Conservation (phyloP, 2,113 vertebrate genomes). For the Cynopterus brachyotis region DNA sequence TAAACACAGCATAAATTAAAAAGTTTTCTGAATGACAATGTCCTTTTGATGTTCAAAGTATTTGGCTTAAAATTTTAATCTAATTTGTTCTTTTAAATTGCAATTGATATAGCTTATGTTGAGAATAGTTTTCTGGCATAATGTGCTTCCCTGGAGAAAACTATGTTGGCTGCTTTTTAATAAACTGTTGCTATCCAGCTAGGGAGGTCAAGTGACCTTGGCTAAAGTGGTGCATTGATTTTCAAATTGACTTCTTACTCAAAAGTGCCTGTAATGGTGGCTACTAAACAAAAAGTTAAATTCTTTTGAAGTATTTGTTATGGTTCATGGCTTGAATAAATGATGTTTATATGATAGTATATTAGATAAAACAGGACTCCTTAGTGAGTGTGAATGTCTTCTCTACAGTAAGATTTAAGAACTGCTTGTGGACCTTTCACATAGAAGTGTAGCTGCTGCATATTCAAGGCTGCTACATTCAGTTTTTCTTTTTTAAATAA, state of each 20-base stretch:
- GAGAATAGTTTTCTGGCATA: slow-evolving; percentile 30
- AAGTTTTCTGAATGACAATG: slow-evolving; percentile 27
- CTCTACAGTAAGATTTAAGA: neutral
- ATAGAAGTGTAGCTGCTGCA: neutral
- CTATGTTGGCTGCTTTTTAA: neutral
- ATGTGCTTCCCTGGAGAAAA: slow-evolving; percentile 4
- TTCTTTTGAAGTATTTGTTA: neutral
- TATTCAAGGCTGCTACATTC: neutral
- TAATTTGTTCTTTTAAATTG: slow-evolving; percentile 33
- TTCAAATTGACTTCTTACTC: neutral
- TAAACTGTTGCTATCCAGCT: neutral
- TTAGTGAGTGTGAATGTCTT: neutral
- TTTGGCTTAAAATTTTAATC: slow-evolving; percentile 26
- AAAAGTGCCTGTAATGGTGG: neutral
- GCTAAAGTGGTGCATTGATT: neutral
- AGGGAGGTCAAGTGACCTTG: neutral
- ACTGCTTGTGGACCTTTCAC: neutral
- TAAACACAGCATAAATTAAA: neutral
- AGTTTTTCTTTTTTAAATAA: neutral
- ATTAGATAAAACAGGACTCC: neutral
- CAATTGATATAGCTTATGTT: neutral
- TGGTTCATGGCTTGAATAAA: neutral
- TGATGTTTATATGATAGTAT: neutral
- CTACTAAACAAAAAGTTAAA: neutral
- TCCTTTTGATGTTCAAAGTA: neutral